Base-by-base conservation (phyloP, 2,888 invertebrate genomes). In the Scaptomyza caliginosa region DNA sequence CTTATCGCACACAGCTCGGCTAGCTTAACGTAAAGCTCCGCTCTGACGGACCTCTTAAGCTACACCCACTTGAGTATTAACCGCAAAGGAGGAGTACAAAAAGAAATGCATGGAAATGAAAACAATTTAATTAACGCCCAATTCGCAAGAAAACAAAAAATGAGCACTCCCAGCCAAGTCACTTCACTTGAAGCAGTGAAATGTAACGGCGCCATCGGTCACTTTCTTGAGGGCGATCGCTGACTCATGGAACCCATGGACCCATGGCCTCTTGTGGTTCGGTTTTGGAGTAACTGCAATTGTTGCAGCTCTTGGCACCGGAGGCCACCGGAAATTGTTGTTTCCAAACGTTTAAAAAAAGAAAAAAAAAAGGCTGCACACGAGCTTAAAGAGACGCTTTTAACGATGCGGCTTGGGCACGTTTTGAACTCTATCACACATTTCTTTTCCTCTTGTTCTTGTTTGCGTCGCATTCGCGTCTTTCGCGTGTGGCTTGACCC, bases 141-240 rank as follows among this genome's bases (percentile, higher is more conserved):
- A 75, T 67, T 64, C 43, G 71, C 58, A 42, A 23, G 11, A 21
- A 45, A 19, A 43, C 39, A 32, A 5, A 28, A 8, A 19, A 3
- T 16, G 26, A 28, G 43, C 17, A 13, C 3, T 6, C 10, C 3
- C 26, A 43, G n/a, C 17, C 34, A 21, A 40, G 42, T 49, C 74
- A 74, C 78, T 77, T 62, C 66, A 81, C 36, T 62, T 82, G 68
- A 73, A 67, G 67, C 79, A 80, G 76, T 67, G 79, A 80, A 78
- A 85, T 80, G 86, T 85, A 80, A 82, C 83, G 86, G 86, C 86
- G 86, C 86, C 83, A 64, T 78, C 75, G 79, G 86, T 66, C 80
- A 80, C 79, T 85, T 80, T 80, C 76, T 52, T 73, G 62, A 62
- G 49, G 48, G 16, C 34, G 34, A 34, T 34, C 50, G 62, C 64